Evolutionary conservation across 2,888 invertebrate species (phyloP), one percentile per base, ranked within the genome.

Genomic region (Agrochola lychnidis): DNA sequence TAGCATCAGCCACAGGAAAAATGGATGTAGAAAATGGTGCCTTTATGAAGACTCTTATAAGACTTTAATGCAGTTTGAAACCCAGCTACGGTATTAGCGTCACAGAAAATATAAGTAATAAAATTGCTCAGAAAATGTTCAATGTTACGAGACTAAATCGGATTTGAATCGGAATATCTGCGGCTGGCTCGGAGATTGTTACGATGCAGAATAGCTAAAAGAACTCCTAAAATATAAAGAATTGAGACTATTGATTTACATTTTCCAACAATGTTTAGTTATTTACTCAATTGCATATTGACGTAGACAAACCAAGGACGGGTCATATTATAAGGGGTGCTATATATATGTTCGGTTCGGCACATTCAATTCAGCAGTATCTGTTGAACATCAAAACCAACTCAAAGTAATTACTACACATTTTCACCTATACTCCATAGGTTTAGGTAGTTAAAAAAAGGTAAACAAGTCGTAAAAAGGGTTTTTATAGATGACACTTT

Each of bases 161-260:
- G 30, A 79, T 79, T 78, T 51, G 62, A 63, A 79, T 79, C 62
- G 10, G 62, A 62, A 69, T 76, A 69, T 62, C 25, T 78, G 40
- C 19, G 62, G 48, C 25, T 40, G 22, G n/a, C 57, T 42, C 6
- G 25, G 45, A 63, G 14, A 70, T 70, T 40, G 56, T 70, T 40
- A n/a, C 62, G 16, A 53, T 45, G 42, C 78, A 77, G 19, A 62
- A 53, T 48, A 78, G 36, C 36, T 40, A 25, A 25, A 62, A 25
- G 4, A 40, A 6, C 36, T 45, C 12, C 2, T 30, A 64, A 53
- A 16, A 5, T 61, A 30, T 36, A n/a, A 64, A 4, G 19, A 59
- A 51, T 30, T 42, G 40, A 4, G 40, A 22, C 3, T 40, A 40
- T 30, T 48, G n/a, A 45, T n/a, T 42, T n/a, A 56, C 4, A 42